Percentiles rank a stretch among this genome's conserved stretches.
These are phyloP conservation scores for Anadara kagoshimensis DNA, from an alignment of 1,140 invertebrate genomes.

Conservation along the genomic window DNA sequence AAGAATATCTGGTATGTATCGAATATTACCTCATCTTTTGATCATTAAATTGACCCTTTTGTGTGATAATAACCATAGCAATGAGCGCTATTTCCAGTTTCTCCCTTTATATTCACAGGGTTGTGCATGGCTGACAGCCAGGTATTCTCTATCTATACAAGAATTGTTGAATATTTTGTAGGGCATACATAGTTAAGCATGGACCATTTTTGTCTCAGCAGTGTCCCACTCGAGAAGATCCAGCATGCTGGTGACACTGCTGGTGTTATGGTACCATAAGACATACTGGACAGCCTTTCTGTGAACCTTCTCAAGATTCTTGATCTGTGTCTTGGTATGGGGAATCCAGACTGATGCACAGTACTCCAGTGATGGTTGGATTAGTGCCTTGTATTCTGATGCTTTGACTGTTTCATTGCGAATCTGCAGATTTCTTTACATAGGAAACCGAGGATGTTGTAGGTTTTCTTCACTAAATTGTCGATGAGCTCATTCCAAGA, in stretches of 20 bases:
- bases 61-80: no score
- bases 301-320: conserved; percentile 1
- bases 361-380: conserved; percentile 8
- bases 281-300: background rate
- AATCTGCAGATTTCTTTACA: background rate
- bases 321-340: background rate
- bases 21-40: no score
- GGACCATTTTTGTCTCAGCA: no score
- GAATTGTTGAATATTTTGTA: no score
- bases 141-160: no score
- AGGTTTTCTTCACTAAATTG: background rate
- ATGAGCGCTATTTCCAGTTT: no score
- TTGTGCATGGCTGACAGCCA: no score
- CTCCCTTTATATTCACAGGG: no score
- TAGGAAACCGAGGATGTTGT: background rate
- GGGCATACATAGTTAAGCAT: no score
- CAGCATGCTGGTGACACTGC: conserved; percentile 7
- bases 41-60: no score
- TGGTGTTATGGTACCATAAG: conserved; percentile 16
- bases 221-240: conserved; percentile 5
- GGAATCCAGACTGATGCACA: background rate
- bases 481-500: background rate
- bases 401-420: background rate
- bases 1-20: no score
- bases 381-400: conserved; percentile 1